Base-by-base conservation (phyloP, 2,797 vertebrate genomes). In the Distichodus sexfasciatus region DNA sequence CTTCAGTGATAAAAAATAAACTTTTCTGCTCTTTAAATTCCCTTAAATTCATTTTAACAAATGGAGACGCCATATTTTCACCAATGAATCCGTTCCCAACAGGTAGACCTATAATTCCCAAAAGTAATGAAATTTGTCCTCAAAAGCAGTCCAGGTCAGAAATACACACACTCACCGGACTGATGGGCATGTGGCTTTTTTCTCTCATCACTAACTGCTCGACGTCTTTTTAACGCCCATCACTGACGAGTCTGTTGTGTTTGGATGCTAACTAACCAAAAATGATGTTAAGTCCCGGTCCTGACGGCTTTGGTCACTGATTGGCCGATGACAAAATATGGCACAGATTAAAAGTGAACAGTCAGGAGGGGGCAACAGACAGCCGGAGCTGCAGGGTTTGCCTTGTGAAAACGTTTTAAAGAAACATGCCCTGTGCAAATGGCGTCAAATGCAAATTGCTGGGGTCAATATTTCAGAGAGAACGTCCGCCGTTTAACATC, bases 381-480 rank as follows among this genome's bases (percentile, higher is more conserved):
- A 47, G 69, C 83, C 69, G 75, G 79, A 79, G 71, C 76, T 69
- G 69, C 72, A 70, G 72, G 11, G 17, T 29, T n/a, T 17, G 23
- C 43, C n/a, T 2, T 44, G 38, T 74, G 67, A 15, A 59, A 69
- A 66, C 60, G n/a, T n/a, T n/a, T n/a, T n/a, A n/a, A n/a, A n/a
- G n/a, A n/a, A 57, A 58, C 55, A 40, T n/a, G 19, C 51, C 5
- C 62, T 79, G 65, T n/a, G 69, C 33, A 68, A 73, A 79, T 76
- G 75, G 74, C 72, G 79, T 84, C 71, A 85, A 84, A 78, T 64
- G 78, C 71, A 83, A 82, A 85, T 65, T 85, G 80, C 68, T 61
- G 69, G n/a, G 59, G 76, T 76, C 83, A 54, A 86, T 84, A 84
- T 85, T 79, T 83, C 41, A 75, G 33, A 63, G 43, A 28, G 48